Percentiles rank a stretch among this genome's conserved stretches.
Conservation (phyloP, 2,888 invertebrate species). For the Trichacis sp. region DNA sequence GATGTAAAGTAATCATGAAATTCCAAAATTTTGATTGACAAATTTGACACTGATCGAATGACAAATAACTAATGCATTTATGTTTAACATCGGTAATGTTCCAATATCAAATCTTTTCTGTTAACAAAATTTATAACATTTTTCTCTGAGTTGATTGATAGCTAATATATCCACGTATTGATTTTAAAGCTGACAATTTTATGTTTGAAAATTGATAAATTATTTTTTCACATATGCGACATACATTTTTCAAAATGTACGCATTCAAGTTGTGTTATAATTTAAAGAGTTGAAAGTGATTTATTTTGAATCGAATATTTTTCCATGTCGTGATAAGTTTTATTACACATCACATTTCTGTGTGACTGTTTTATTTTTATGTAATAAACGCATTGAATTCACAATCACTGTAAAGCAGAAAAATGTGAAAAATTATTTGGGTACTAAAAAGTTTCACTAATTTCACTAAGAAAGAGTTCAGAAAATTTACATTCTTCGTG, state of each 20-base stretch:
- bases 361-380: background rate
- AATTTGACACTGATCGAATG: conserved; percentile 1
- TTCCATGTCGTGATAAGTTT: background rate
- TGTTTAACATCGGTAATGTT: conserved; percentile 18
- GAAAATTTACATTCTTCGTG: too few species aligned
- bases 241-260: background rate
- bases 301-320: background rate
- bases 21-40: background rate
- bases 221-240: too few species aligned
- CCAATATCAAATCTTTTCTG: conserved; percentile 7
- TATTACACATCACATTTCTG: background rate
- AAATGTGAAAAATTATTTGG: too few species aligned
- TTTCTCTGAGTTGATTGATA: background rate
- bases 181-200: too few species aligned
- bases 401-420: too few species aligned
- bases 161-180: too few species aligned
- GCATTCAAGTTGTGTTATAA: background rate
- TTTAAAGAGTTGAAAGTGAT: too few species aligned
- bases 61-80: conserved; percentile 6
- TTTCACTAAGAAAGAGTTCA: too few species aligned
- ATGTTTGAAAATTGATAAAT: too few species aligned
- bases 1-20: too few species aligned
- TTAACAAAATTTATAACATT: background rate
- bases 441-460: too few species aligned
- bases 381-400: background rate